A percentile compares a stretch with the other conserved stretches of the same genome.
Conservation (phyloP, 1,140 invertebrate genomes). For the Drosophila kikkawai region DNA sequence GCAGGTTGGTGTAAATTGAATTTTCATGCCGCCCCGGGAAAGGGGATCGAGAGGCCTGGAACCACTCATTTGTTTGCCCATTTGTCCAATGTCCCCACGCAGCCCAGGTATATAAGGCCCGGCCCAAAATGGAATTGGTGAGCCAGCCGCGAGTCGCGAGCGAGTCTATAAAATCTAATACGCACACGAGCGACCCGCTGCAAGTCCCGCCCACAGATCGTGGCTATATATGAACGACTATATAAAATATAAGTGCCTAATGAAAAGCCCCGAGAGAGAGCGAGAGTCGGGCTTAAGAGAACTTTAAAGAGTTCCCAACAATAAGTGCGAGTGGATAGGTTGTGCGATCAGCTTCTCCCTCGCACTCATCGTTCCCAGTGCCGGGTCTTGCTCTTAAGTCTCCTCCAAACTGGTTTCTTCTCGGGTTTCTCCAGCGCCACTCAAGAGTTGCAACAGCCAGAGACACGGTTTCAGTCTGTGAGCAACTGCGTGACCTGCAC, state of each 20-base stretch:
- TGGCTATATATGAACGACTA: conserved; percentile 37
- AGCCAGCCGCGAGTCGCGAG: conserved; percentile 47
- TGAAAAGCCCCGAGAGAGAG: conserved; percentile 39
- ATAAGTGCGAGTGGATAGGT: conserved; percentile 15
- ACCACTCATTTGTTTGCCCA: conserved; percentile 74
- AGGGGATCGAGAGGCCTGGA: conserved; percentile 2
- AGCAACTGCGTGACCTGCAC: conserved; percentile 72
- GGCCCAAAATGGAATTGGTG: conserved; percentile 74
- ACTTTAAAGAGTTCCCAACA: conserved; percentile 5
- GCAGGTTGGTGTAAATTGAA: conserved; percentile 67
- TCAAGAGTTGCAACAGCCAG: conserved; percentile 48
- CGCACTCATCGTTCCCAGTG: conserved; percentile 6
- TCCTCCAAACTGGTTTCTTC: conserved; percentile 51
- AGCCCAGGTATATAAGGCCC: conserved; percentile 68
- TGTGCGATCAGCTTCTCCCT: conserved; percentile 6
- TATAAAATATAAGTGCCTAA: conserved; percentile 62
- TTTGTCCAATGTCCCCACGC: conserved; percentile 74
- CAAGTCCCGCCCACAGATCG: conserved; percentile 73
- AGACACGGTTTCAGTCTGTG: conserved; percentile 71
- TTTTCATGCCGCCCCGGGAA: conserved; percentile 24
- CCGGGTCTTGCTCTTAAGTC: conserved; percentile 56
- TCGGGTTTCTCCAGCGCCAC: conserved; percentile 21
- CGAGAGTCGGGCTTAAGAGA: conserved; percentile 53
- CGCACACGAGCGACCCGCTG: conserved; percentile 42
- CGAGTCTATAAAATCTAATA: conserved; percentile 82